These are phyloP conservation scores for Serranus cabrilla DNA, from an alignment of 2,797 vertebrate species.

Conservation along the genomic window DNA sequence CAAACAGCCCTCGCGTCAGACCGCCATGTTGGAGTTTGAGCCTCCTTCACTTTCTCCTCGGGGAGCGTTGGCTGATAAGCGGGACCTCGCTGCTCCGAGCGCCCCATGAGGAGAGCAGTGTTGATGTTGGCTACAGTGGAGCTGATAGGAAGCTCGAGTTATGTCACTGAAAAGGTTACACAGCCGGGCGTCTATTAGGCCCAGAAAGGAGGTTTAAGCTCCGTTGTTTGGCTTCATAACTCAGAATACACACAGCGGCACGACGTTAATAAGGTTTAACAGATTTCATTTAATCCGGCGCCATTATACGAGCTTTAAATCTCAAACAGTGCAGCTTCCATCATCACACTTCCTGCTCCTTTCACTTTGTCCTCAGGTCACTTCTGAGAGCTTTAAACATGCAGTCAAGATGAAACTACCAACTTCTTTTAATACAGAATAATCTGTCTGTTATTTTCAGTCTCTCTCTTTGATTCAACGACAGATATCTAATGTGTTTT, in stretches of 20 bases:
- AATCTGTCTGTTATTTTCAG: too few species aligned
- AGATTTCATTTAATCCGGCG: slow-evolving; percentile 30
- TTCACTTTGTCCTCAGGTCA: too few species aligned
- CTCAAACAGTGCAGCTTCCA: slow-evolving; percentile 41
- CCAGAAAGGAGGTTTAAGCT: slow-evolving; percentile 29
- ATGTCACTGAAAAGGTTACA: slow-evolving; percentile 64
- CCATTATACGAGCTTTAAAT: slow-evolving; percentile 48
- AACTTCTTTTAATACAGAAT: too few species aligned
- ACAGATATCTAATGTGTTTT: too few species aligned
- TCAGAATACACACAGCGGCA: slow-evolving; percentile 18
- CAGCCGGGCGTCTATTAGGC: slow-evolving; percentile 37
- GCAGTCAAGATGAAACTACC: too few species aligned
- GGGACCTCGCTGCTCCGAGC: slow-evolving; percentile 27
- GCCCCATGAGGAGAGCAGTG: slow-evolving; percentile 49
- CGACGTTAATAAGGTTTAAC: slow-evolving; percentile 50
- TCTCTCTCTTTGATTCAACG: too few species aligned
- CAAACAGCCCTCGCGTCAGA: slow-evolving; percentile 52
- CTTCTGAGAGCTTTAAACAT: too few species aligned
- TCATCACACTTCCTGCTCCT: neutral
- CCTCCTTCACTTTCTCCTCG: slow-evolving; percentile 51
- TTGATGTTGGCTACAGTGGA: slow-evolving; percentile 64
- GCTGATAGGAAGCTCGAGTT: slow-evolving; percentile 69
- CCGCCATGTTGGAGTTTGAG: slow-evolving; percentile 40
- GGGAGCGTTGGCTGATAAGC: slow-evolving; percentile 71
- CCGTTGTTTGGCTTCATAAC: slow-evolving; percentile 33